Base-by-base conservation (phyloP, 2,888 invertebrate genomes). In the Scaptomyza cyrtandrae region DNA sequence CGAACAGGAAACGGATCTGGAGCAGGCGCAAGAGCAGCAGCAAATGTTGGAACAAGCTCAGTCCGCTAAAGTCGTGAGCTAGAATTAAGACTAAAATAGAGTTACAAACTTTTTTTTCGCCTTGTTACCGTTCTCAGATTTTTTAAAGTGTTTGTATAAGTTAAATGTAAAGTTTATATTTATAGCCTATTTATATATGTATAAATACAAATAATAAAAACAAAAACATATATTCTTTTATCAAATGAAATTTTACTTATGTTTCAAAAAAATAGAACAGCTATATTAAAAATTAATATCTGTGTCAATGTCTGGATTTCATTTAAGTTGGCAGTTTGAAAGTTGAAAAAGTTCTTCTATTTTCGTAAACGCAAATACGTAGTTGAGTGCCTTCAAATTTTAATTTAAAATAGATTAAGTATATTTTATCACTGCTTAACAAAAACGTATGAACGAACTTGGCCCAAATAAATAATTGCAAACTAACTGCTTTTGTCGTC, bases 1-100 rank as follows among this genome's bases (percentile, higher is more conserved):
- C 16, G 83, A 80, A 7, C 64, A 55, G 7, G 83, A 80, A 29
- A 41, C 55, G 0, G 66, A 82, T 1, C 16, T 16, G 0, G 80
- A 79, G 9, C 39, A 58, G 43, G 59, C 41, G 0, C 69, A 55
- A 24, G 79, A 71, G 62, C 77, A 58, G 41, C 80, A 63, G 29
- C 57, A 64, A 50, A 10, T 74, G 37, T 14, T 49, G 33, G 45
- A 71, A 46, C 55, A 72, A 44, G 35, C 57, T 3, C 24, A 59
- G 13, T 19, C 13, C 0, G 7, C 39, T 13, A 46, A 45, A 14
- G 2, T 6, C 7, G 13, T 11, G 5, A 16, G 7, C 3, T 45
- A 43, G n/a, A 7, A 35, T 14, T 5, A 35, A 16, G 29, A 1
- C 37, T 14, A 24, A 44, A 24, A 7, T 24, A 35, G 10, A 19